These are phyloP conservation scores for Acanthacorydalis orientalis DNA, from an alignment of 2,888 invertebrate genomes.

Conservation along the genomic window DNA sequence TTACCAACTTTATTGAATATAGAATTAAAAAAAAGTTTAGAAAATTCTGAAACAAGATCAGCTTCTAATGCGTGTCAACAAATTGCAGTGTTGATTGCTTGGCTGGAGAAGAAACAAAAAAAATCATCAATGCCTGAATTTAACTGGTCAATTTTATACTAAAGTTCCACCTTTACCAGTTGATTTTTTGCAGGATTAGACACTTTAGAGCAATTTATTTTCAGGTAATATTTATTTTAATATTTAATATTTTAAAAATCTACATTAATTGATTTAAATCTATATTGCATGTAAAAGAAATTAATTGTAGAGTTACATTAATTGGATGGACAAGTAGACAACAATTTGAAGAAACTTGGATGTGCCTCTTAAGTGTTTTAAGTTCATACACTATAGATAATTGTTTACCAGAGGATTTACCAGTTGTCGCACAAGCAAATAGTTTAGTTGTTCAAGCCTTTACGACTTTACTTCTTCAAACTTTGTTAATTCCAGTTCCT, in stretches of 20 bases:
- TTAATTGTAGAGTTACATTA: constrained; percentile 43
- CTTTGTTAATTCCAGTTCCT: constrained; percentile 38
- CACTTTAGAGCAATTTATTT: constrained; percentile 70
- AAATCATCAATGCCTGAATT: constrained; percentile 15
- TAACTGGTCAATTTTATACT: constrained; percentile 29
- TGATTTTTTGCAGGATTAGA: constrained; percentile 66
- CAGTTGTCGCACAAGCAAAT: constrained; percentile 34
- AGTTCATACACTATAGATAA: constrained; percentile 35
- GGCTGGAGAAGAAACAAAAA: constrained; percentile 27
- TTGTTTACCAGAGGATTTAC: constrained; percentile 28
- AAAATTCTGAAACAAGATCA: constrained; percentile 19
- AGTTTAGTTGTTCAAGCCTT: constrained; percentile 48
- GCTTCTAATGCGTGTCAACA: constrained; percentile 29
- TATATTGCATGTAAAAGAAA: neutral
- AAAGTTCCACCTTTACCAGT: constrained; percentile 41
- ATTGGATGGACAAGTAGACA: constrained; percentile 82
- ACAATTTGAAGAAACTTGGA: constrained; percentile 97
- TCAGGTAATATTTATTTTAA: constrained; percentile 34
- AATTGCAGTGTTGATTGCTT: constrained; percentile 28
- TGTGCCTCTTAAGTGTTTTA: constrained; percentile 71
- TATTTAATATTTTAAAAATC: no score
- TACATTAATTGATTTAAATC: no score
- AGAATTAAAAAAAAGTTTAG: constrained; percentile 20
- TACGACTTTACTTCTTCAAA: constrained; percentile 44
- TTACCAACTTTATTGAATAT: constrained; percentile 21